Percentiles rank a stretch among this genome's conserved stretches.
Conservation (phyloP, 2,113 vertebrate genomes). For the Pterocles burchelli region DNA sequence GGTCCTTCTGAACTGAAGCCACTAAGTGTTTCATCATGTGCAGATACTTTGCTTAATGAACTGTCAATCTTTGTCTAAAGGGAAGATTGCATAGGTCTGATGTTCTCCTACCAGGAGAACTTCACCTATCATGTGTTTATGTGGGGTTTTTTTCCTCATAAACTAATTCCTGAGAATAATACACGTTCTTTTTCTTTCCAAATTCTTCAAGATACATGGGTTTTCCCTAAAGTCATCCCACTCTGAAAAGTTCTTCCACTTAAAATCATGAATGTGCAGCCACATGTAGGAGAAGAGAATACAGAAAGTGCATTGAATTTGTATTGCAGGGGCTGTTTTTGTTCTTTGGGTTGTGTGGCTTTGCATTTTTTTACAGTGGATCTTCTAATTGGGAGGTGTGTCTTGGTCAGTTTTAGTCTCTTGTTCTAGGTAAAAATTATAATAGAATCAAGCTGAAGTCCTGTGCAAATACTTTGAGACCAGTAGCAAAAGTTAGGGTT, state of each 20-base stretch:
- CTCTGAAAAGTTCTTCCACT: neutral
- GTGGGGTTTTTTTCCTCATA: neutral
- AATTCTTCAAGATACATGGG: neutral
- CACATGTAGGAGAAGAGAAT: neutral
- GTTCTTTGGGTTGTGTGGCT: neutral
- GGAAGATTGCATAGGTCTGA: neutral
- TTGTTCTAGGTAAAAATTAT: neutral
- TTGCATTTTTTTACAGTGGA: neutral
- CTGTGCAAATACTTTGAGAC: conserved; percentile 8
- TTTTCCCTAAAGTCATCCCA: neutral
- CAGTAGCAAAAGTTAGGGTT: conserved; percentile 31
- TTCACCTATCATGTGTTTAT: neutral
- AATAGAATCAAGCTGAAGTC: neutral
- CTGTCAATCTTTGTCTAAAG: neutral
- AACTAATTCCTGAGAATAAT: neutral
- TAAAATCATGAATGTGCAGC: neutral
- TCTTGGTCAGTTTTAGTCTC: neutral
- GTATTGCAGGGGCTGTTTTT: neutral
- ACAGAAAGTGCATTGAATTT: neutral
- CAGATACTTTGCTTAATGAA: neutral
- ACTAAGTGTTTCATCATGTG: neutral
- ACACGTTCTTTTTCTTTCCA: neutral
- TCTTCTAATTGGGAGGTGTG: neutral
- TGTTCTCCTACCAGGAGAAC: neutral
- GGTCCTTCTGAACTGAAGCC: neutral